Conservation (phyloP, 2,797 vertebrate genomes). For the Cyclura pinguis region DNA sequence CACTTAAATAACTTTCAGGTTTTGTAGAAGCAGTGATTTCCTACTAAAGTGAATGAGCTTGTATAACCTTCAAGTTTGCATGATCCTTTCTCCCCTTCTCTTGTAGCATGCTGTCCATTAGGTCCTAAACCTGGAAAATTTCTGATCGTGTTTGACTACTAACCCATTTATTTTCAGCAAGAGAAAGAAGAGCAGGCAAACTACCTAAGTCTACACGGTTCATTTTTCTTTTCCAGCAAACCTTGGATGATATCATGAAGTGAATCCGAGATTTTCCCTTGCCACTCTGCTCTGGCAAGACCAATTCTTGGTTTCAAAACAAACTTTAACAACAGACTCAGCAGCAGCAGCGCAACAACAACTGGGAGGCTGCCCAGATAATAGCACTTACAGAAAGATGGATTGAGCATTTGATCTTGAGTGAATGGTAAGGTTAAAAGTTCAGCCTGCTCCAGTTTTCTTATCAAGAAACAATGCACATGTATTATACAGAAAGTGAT, state of each 20-base stretch:
- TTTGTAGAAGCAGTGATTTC: background rate
- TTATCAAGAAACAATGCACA: background rate
- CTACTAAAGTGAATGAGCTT: background rate
- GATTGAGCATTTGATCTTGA: background rate
- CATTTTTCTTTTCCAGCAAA: background rate
- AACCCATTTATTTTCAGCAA: background rate
- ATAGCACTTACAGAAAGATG: background rate
- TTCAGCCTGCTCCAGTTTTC: background rate
- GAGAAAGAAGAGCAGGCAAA: background rate
- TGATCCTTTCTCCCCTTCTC: background rate
- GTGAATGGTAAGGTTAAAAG: slow-evolving; percentile 1
- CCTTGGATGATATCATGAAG: background rate
- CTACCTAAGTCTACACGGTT: background rate
- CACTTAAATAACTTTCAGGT: no score
- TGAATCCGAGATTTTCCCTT: background rate
- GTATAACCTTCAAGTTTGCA: no score
- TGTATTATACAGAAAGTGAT: background rate
- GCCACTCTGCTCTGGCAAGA: background rate
- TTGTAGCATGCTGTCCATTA: background rate
- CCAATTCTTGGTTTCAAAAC: background rate
- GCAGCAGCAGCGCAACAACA: background rate
- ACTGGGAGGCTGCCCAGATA: background rate
- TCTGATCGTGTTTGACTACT: background rate
- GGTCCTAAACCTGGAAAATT: background rate
- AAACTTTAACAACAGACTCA: background rate